phyloP scores from a whole-genome alignment of 1,140 invertebrate genomes.

The Scylla paramamosain region DNA sequence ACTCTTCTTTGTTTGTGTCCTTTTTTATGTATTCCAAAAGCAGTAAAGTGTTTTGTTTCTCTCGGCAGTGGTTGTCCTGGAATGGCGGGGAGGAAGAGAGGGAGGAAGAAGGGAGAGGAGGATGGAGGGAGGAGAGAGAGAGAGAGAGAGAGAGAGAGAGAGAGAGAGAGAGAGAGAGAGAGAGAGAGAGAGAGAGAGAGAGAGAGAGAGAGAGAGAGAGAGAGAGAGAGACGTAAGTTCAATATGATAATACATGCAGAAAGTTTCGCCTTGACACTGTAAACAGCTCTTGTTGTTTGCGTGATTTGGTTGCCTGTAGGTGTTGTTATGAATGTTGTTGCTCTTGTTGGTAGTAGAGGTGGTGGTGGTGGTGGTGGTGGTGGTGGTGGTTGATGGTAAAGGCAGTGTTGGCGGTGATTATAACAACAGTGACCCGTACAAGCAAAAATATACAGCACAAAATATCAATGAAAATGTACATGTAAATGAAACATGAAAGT shows the following conservation, averaged over 20 bases:
- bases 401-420: neutral
- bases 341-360: neutral
- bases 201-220: slow-evolving; percentile 9
- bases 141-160: neutral
- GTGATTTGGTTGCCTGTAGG: too few relatives aligned
- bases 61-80: neutral
- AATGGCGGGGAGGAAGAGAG: neutral
- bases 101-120: neutral
- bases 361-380: neutral
- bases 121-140: neutral
- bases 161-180: neutral
- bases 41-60: neutral
- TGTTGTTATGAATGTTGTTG: neutral
- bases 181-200: neutral
- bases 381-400: neutral
- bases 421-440: neutral
- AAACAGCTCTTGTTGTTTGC: neutral
- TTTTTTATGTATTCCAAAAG: neutral
- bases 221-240: neutral
- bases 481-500: too few relatives aligned
- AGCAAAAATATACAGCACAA: too few relatives aligned
- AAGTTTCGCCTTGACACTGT: neutral
- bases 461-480: too few relatives aligned
- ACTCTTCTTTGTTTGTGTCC: neutral
- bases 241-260: neutral